phyloP scores from a whole-genome alignment of 2,113 vertebrate species.

The Bufo gargarizans region DNA sequence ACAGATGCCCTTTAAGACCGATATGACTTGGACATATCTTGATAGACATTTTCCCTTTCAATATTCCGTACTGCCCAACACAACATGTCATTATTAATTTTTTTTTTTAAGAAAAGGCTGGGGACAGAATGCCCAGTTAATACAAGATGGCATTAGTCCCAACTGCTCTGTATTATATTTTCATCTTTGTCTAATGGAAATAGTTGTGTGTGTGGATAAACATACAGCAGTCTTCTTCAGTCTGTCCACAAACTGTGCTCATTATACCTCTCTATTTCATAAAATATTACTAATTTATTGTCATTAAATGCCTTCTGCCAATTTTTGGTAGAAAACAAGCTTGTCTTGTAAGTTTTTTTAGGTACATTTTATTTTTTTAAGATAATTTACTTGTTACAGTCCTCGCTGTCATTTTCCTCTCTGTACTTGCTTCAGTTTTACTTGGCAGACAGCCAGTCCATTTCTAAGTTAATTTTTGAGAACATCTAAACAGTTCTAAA shows the following conservation, averaged over 20 bases:
- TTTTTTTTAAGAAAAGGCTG: neutral
- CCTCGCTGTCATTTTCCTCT: neutral
- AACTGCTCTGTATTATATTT: neutral
- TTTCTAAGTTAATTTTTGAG: neutral
- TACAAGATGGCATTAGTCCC: neutral
- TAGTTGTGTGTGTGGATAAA: neutral
- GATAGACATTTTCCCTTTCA: neutral
- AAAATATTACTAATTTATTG: neutral
- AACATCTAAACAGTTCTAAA: neutral
- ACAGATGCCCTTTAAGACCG: too few relatives aligned
- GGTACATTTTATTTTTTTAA: neutral
- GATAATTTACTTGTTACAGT: neutral
- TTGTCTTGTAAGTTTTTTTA: too few relatives aligned
- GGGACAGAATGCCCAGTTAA: neutral
- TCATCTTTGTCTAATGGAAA: neutral
- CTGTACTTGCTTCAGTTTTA: neutral
- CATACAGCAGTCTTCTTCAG: neutral
- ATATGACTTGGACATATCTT: too few relatives aligned
- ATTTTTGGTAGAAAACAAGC: constrained; percentile 8
- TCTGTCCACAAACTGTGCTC: neutral
- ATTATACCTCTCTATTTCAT: neutral
- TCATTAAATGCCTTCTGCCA: neutral
- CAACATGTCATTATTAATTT: too few relatives aligned
- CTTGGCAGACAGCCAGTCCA: neutral
- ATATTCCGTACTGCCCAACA: neutral